These are phyloP conservation scores for Parnassius glacialis DNA, from an alignment of 2,888 invertebrate genomes.

Conservation along the genomic window DNA sequence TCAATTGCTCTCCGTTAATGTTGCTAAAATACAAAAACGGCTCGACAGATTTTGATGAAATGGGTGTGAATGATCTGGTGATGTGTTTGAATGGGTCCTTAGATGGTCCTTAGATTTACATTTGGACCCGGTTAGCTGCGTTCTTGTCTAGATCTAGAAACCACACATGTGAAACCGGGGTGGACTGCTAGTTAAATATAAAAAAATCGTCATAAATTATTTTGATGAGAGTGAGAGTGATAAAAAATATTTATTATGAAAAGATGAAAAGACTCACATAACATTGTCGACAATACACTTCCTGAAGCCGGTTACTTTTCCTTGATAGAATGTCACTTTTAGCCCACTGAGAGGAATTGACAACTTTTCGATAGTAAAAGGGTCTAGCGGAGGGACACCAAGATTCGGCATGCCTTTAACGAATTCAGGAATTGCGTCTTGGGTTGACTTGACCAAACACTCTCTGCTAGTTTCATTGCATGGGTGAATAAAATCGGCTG, in stretches of 20 bases:
- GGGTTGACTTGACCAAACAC: constrained; percentile 61
- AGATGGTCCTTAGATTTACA: no score
- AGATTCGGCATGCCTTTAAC: constrained; percentile 64
- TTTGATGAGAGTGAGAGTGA: neutral
- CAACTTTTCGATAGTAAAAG: constrained; percentile 64
- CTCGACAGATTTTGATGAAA: no score
- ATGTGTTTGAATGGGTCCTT: no score
- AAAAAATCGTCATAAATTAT: no score
- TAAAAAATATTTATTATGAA: neutral
- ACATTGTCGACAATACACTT: constrained; percentile 66
- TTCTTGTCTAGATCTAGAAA: no score
- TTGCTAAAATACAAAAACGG: no score
- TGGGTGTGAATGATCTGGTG: no score
- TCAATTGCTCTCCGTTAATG: no score
- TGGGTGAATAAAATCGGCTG: constrained; percentile 69
- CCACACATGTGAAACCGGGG: no score
- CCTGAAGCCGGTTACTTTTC: constrained; percentile 65
- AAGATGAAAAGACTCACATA: constrained; percentile 44
- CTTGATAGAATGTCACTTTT: constrained; percentile 65
- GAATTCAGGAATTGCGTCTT: constrained; percentile 62
- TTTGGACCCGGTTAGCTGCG: no score
- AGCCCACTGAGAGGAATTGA: constrained; percentile 60
- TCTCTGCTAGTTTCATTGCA: constrained; percentile 57
- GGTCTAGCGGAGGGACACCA: constrained; percentile 54
- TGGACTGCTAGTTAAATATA: no score